These are phyloP conservation scores for Rhodeus uyekii DNA, from an alignment of 2,797 vertebrate species.

Conservation along the genomic window DNA sequence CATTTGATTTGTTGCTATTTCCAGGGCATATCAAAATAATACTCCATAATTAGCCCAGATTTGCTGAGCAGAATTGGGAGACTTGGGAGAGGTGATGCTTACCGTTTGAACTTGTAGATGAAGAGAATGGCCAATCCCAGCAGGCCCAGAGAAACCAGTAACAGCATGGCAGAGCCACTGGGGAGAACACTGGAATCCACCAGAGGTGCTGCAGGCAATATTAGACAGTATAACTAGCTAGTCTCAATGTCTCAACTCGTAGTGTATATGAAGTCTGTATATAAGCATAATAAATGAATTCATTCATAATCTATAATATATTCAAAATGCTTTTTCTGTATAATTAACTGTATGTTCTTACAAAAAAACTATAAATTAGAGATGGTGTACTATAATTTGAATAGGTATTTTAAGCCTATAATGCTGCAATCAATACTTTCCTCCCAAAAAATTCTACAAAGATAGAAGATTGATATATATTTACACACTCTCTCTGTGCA, in stretches of 20 bases:
- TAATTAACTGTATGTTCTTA: no score
- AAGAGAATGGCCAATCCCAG: constrained; percentile 91
- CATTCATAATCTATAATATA: not conserved
- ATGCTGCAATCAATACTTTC: no score
- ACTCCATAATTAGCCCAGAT: not conserved
- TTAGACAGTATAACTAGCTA: constrained; percentile 4
- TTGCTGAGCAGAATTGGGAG: not conserved
- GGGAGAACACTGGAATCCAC: constrained; percentile 89
- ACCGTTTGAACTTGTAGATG: constrained; percentile 99
- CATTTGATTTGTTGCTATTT: constrained; percentile 1
- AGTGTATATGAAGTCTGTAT: not conserved
- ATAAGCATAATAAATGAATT: not conserved
- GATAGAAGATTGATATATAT: no score
- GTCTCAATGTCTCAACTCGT: not conserved
- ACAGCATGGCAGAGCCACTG: constrained; percentile 91
- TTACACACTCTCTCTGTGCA: no score
- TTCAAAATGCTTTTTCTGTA: no score
- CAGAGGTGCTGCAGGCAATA: constrained; percentile 80
- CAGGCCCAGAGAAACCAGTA: constrained; percentile 91
- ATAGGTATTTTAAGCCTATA: no score
- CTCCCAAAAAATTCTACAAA: no score
- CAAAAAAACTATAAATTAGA: no score
- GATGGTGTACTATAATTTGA: no score
- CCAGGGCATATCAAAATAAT: constrained; percentile 6
- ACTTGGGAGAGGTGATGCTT: constrained; percentile 32